phyloP scores from a whole-genome alignment of 2,113 vertebrate genomes.

The Indicator maculatus region DNA sequence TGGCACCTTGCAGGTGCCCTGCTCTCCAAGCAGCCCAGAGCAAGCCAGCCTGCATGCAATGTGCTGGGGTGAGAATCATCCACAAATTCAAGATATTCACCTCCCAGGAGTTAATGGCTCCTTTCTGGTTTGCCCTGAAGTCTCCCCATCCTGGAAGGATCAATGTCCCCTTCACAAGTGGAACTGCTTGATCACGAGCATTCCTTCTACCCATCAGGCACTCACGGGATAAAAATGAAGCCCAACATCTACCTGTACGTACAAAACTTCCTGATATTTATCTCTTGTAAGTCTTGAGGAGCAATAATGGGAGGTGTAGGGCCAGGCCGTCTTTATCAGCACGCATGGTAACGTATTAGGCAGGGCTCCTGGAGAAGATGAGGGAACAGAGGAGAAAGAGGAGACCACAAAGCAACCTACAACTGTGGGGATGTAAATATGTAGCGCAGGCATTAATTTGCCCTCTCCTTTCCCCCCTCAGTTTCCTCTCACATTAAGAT shows the following conservation, averaged over 20 bases:
- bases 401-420: not conserved
- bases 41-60: not conserved
- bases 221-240: not conserved
- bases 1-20: not conserved
- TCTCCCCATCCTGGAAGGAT: not conserved
- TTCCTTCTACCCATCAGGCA: not conserved
- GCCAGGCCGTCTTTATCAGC: not conserved
- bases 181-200: not conserved
- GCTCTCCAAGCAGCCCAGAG: not conserved
- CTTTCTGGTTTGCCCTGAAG: not conserved
- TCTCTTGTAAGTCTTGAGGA: not conserved
- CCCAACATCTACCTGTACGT: not conserved
- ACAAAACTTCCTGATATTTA: not conserved
- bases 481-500: not conserved
- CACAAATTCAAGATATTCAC: not conserved
- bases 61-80: accelerated
- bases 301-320: not conserved
- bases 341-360: not conserved
- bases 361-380: not conserved
- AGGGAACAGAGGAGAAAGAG: not conserved
- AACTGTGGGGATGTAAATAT: not conserved
- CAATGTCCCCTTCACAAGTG: not conserved
- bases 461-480: no score
- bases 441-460: not conserved
- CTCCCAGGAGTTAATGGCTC: not conserved